Percentiles rank a stretch among this genome's conserved stretches.
Evolutionary conservation across 2,888 invertebrate genomes (phyloP).

Genomic region (Lagria hirta): DNA sequence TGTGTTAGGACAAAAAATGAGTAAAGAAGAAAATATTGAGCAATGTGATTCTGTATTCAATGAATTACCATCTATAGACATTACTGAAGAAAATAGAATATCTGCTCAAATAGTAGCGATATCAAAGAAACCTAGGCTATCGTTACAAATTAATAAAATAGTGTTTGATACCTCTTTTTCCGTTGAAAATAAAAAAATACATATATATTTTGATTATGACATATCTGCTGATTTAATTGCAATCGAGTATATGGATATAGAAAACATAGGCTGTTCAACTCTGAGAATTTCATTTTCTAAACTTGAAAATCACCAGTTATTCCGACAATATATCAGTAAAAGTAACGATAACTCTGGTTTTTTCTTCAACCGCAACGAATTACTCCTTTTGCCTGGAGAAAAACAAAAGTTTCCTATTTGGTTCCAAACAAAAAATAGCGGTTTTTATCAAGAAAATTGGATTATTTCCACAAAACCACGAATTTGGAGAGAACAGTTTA

Average conservation of each 20-base stretch:
- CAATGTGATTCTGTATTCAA: too few species aligned
- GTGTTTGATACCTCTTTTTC: too few species aligned
- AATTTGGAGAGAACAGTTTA: slow-evolving; percentile 9
- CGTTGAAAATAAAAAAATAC: too few species aligned
- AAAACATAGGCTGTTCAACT: slow-evolving; percentile 5
- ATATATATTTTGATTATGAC: slow-evolving; percentile 9
- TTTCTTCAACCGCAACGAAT: slow-evolving; percentile 13
- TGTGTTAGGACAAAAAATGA: slow-evolving; percentile 39
- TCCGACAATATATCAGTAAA: slow-evolving; percentile 4
- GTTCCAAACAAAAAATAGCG: slow-evolving; percentile 7
- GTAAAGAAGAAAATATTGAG: slow-evolving; percentile 4
- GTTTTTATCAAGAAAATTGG: slow-evolving; percentile 12
- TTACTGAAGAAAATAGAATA: too few species aligned
- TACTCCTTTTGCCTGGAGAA: slow-evolving; percentile 10
- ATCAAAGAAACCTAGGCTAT: too few species aligned
- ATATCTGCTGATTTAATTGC: background rate
- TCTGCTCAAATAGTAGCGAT: too few species aligned
- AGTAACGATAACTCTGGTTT: slow-evolving; percentile 6
- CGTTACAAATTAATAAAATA: too few species aligned
- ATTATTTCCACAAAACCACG: slow-evolving; percentile 6
- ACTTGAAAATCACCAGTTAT: slow-evolving; percentile 9
- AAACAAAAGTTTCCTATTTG: slow-evolving; percentile 6
- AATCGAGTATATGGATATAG: slow-evolving; percentile 5
- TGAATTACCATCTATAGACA: too few species aligned
- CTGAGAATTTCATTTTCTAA: slow-evolving; percentile 13